Evolutionary conservation across 1,140 invertebrate genomes (phyloP).

Genomic region (Oedothorax gibbosus): DNA sequence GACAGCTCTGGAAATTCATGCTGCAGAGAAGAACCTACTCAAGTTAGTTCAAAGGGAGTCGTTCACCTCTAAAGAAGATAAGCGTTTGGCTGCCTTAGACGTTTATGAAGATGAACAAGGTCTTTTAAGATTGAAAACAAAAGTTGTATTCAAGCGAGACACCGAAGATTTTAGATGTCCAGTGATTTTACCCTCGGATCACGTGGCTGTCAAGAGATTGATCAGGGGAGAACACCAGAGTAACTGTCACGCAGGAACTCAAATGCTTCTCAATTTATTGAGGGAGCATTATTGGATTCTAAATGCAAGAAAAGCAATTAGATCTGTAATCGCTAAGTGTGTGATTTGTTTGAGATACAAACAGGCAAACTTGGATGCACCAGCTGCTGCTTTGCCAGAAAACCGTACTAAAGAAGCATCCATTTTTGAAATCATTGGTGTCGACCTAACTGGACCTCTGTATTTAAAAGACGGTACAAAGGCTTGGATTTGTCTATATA

Average conservation of each 20-base stretch:
- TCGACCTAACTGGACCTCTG: background rate
- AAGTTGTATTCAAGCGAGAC: background rate
- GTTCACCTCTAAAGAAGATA: too few species aligned
- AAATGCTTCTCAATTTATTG: background rate
- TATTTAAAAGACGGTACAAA: background rate
- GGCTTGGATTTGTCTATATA: background rate
- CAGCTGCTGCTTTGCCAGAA: background rate
- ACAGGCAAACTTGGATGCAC: background rate
- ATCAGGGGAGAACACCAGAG: background rate
- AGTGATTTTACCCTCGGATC: background rate
- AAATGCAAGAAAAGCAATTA: background rate
- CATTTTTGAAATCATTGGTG: background rate
- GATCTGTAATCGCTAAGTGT: background rate
- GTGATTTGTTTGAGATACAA: background rate
- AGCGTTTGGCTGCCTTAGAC: too few species aligned
- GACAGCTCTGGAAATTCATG: too few species aligned
- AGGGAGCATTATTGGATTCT: conserved; percentile 5
- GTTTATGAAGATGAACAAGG: background rate
- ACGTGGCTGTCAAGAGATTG: background rate
- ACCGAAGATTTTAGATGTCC: background rate
- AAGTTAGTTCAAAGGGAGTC: too few species aligned
- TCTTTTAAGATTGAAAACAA: background rate
- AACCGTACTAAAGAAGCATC: background rate
- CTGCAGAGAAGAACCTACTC: too few species aligned
- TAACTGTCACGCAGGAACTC: background rate